phyloP scores from a whole-genome alignment of 2,888 invertebrate genomes.

The Ptilodon capucinus region DNA sequence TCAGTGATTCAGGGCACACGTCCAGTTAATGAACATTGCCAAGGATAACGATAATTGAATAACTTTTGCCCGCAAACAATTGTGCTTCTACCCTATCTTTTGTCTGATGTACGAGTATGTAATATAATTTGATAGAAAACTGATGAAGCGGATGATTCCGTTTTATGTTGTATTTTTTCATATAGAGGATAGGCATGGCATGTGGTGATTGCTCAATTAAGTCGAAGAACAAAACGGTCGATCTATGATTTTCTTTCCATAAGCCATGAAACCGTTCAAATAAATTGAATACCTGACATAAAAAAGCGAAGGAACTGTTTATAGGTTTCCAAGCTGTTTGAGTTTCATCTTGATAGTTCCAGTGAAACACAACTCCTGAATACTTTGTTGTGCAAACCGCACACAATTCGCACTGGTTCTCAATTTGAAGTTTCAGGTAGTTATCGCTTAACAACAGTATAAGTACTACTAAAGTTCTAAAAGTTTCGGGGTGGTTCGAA shows the following conservation, averaged over 20 bases:
- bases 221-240: too few relatives aligned
- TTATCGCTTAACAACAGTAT: too few relatives aligned
- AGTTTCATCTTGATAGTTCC: neutral
- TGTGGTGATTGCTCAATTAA: too few relatives aligned
- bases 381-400: neutral
- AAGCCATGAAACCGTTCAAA: too few relatives aligned
- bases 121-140: neutral
- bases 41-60: conserved; percentile 21
- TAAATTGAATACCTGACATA: too few relatives aligned
- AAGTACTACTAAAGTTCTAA: too few relatives aligned
- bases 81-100: conserved; percentile 12
- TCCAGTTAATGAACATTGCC: conserved; percentile 10
- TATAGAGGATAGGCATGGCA: too few relatives aligned
- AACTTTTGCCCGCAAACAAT: conserved; percentile 24
- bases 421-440: neutral
- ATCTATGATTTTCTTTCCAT: too few relatives aligned
- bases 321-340: too few relatives aligned
- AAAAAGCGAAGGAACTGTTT: too few relatives aligned
- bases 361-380: neutral
- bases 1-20: conserved; percentile 21
- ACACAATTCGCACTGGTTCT: neutral
- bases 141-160: neutral
- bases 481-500: too few relatives aligned
- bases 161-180: neutral
- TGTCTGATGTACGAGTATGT: neutral